Base-by-base conservation (phyloP, 2,888 invertebrate species). In the Drosophila rubida region DNA sequence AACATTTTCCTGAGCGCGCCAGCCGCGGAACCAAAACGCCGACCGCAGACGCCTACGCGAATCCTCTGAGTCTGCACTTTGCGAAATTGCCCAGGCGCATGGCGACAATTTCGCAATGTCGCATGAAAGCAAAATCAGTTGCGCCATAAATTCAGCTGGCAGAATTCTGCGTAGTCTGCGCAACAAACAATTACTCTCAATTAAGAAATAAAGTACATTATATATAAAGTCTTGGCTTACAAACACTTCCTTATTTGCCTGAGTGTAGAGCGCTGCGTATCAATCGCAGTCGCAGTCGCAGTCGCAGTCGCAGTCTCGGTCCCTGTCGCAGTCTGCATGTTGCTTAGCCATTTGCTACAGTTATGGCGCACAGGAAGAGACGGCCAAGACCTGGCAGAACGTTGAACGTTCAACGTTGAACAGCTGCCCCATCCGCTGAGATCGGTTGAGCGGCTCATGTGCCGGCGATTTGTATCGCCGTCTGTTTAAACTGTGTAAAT, bases 401-500 rank as follows among this genome's bases (percentile, higher is more conserved):
- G 25, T 35, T 27, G 39, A 23, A 22, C 22, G 9, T 41, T 32
- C 4, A 32, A 32, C 11, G 61, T 60, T 63, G 59, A 65, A 65
- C 80, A 74, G 85, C 81, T 60, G 55, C 53, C 63, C 39, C 67
- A 62, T 58, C 70, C 51, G 80, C 49, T 54, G 53, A 25, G 42
- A 46, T 42, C 59, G 39, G 35, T 14, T 37, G 14, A n/a, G 25
- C 41, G 69, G 59, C 80, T 70, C 61, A 73, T 67, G 58, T 84
- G 68, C 82, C 77, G 66, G 83, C 82, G 84, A 84, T 84, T 87
- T 87, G 87, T 84, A 84, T 84, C 87, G 68, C 76, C 75, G 82
- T 86, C 80, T 82, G 83, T 87, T 88, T 89, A 85, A 89, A 80
- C 89, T 87, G 88, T 89, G 88, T 89, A 89, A 89, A 86, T 86